Base-by-base conservation (phyloP, 30 jellyfish, hydroid and myxozoan species). In the Hydractinia symbiolongicarpus region DNA sequence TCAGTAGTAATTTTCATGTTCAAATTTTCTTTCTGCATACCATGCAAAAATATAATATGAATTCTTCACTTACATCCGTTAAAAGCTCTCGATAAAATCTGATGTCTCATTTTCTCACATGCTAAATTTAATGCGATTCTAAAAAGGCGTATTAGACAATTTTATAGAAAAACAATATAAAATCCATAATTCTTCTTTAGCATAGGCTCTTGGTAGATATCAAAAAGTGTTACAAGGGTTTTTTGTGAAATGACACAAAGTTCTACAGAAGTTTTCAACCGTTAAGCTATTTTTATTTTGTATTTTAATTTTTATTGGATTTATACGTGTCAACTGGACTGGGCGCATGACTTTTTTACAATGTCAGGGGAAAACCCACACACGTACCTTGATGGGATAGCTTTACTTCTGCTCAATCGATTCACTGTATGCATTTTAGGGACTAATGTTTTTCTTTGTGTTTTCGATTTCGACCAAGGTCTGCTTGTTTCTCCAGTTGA, bases 21-120 rank as follows among this genome's bases (percentile, higher is more conserved):
- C 44, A 30, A 30, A 30, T 11, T 16, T 58, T 13, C 16, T 16
- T 11, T 58, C 15, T 30, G 44, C 44, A 30, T 30, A 2, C 44
- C 44, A 30, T 30, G 44, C 44, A 30, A 2, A 30, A 30, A 30
- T 30, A 30, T 30, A 30, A 30, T 30, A 2, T 30, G 44, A 30
- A 30, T 30, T 30, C 44, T 30, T 30, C 44, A 60, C 98, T 91
- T 80, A 91, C 98, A 91, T 76, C 98, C 98, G 44, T 83, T 76
- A 64, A 91, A 91, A 50, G 98, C 98, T 76, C 98, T 86, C 50
- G 98, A 67, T 50, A 91, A 16, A 8, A 91, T 91, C 81, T 86
- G 96, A 80, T 83, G 94, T 71, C 87, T 91, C 98, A 91, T 91
- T 66, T 86, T 91, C 69, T 91, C 98, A 64, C 95, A 91, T 15